These are phyloP conservation scores for Phrynocephalus versicolor DNA, from an alignment of 2,113 vertebrate species.

Conservation along the genomic window DNA sequence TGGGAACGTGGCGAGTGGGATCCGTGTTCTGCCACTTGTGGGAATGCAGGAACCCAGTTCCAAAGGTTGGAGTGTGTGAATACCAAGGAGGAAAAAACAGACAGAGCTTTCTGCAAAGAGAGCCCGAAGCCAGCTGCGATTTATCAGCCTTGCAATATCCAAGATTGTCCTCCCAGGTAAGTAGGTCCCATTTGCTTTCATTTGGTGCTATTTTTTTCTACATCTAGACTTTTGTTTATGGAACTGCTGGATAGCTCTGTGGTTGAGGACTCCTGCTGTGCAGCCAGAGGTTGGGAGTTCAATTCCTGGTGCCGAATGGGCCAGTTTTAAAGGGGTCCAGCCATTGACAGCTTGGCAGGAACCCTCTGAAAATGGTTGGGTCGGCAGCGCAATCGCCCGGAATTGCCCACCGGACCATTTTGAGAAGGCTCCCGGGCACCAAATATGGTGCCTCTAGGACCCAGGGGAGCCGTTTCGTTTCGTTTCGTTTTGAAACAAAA, in stretches of 20 bases:
- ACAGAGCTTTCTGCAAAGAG: conserved; percentile 72
- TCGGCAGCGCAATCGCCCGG: no score
- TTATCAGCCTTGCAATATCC: conserved; percentile 77
- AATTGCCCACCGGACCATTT: no score
- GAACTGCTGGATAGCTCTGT: no score
- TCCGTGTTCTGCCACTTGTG: conserved; percentile 84
- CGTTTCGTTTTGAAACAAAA: no score
- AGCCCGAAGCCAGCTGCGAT: conserved; percentile 70
- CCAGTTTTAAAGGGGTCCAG: not conserved
- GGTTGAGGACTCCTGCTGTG: no score
- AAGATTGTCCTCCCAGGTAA: conserved; percentile 87
- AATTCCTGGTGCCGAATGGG: not conserved
- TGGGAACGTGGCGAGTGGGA: conserved; percentile 84
- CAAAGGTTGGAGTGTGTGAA: conserved; percentile 72
- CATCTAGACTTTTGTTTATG: no score
- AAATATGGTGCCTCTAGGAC: no score
- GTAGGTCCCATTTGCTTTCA: not conserved
- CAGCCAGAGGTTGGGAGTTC: no score
- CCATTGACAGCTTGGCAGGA: no score
- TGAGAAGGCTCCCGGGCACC: no score
- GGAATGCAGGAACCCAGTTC: conserved; percentile 76
- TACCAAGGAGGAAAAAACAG: conserved; percentile 66
- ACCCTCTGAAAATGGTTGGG: no score
- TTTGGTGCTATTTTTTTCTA: not conserved
- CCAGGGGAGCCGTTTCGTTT: no score